Percentiles rank a stretch among this genome's conserved stretches.
phyloP scores from a whole-genome alignment of 2,113 vertebrate species.

The Rhagologus leucostigma region DNA sequence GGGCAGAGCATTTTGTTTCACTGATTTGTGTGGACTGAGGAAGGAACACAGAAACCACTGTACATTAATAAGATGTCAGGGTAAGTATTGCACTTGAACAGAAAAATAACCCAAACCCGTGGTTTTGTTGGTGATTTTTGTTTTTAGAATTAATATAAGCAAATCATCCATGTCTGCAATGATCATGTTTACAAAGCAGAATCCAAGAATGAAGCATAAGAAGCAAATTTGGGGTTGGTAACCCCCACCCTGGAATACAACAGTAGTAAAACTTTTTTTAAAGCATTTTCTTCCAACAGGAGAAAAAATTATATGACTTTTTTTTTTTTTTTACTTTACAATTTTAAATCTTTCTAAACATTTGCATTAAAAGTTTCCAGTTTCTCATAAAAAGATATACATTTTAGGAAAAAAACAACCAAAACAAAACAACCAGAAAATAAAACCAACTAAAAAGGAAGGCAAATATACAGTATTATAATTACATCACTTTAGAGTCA shows the following conservation, averaged over 20 bases:
- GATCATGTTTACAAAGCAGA: constrained; percentile 57
- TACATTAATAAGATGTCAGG: constrained; percentile 72
- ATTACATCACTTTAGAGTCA: constrained; percentile 60
- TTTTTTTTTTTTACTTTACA: constrained; percentile 55
- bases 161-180: constrained; percentile 32
- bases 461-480: constrained; percentile 68
- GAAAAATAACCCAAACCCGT: constrained; percentile 39
- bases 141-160: constrained; percentile 34
- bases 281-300: constrained; percentile 71
- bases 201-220: constrained; percentile 48
- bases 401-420: constrained; percentile 58
- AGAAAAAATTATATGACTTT: constrained; percentile 64
- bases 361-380: constrained; percentile 67
- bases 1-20: constrained; percentile 43
- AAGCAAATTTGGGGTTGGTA: constrained; percentile 39
- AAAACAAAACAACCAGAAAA: constrained; percentile 65
- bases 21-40: constrained; percentile 20
- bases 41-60: constrained; percentile 58
- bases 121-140: not conserved
- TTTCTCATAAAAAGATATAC: constrained; percentile 72
- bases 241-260: constrained; percentile 71
- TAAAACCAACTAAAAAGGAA: constrained; percentile 69
- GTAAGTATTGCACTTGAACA: constrained; percentile 83
- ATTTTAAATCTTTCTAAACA: constrained; percentile 71
- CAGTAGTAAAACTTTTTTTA: constrained; percentile 68